Evolutionary conservation across 2,113 vertebrate species (phyloP).

Genomic region (Rhineura floridana): DNA sequence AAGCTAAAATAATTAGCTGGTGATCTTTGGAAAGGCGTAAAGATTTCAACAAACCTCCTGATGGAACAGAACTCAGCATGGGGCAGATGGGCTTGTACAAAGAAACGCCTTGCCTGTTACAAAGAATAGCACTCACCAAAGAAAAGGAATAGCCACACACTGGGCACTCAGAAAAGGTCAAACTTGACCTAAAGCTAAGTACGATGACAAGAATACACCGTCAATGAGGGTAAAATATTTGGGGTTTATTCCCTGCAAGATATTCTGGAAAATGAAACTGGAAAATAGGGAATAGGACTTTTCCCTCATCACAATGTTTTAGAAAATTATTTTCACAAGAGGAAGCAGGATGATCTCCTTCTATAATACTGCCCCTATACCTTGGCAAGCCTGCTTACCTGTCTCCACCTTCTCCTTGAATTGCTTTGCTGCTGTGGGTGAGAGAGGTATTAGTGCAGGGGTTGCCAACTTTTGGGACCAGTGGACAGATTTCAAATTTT

Average conservation of each 20-base stretch:
- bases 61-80: conserved; percentile 27
- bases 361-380: not conserved
- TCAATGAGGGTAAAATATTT: not conserved
- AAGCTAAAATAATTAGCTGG: not conserved
- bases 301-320: conserved; percentile 2
- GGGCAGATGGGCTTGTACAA: conserved; percentile 24
- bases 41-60: conserved; percentile 1
- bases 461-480: no score
- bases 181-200: conserved; percentile 5
- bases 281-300: not conserved
- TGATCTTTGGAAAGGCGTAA: conserved; percentile 10
- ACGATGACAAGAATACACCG: not conserved
- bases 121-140: conserved; percentile 15
- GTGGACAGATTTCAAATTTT: no score
- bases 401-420: not conserved
- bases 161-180: conserved; percentile 26
- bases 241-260: not conserved
- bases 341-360: not conserved
- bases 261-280: not conserved
- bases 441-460: no score
- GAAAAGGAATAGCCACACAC: not conserved
- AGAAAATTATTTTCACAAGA: not conserved
- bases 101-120: conserved; percentile 27
- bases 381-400: not conserved
- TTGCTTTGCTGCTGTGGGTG: not conserved